Conservation (phyloP, 2,888 invertebrate species). For the Cephus pulcher region DNA sequence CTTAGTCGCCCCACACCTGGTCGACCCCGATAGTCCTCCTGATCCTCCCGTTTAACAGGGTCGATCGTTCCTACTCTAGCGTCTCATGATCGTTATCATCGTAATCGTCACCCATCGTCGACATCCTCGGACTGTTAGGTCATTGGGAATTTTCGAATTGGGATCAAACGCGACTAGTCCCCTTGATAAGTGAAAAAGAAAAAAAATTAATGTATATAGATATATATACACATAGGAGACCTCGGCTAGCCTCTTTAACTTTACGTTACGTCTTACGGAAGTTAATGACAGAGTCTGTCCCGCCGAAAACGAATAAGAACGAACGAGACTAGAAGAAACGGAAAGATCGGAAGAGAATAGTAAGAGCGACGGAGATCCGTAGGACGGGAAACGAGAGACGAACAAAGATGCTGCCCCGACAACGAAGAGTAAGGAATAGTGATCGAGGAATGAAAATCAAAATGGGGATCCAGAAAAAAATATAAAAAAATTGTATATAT, state of each 20-base stretch:
- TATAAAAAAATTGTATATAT: neutral
- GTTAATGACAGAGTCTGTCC: neutral
- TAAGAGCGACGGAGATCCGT: neutral
- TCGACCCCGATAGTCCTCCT: constrained; percentile 9
- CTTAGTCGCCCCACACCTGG: constrained; percentile 56
- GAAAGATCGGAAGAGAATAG: neutral
- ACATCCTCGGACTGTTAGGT: neutral
- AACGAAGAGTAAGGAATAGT: neutral
- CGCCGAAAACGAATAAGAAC: neutral
- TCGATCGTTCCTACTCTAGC: neutral
- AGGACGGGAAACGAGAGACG: neutral
- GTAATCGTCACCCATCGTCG: neutral
- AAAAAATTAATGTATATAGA: too few species aligned
- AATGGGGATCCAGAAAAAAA: neutral
- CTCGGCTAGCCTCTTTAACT: neutral
- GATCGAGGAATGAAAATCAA: constrained; percentile 6
- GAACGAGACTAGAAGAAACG: neutral
- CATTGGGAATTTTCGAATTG: neutral
- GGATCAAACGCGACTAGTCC: neutral
- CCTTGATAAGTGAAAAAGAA: neutral
- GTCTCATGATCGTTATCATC: neutral
- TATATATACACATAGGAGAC: neutral
- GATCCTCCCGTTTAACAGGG: neutral
- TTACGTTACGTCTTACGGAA: neutral
- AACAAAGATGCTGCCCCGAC: neutral